Percentiles rank a stretch among this genome's conserved stretches.
Evolutionary conservation across 1,140 invertebrate species (phyloP).

Genomic region (Myzus persicae): DNA sequence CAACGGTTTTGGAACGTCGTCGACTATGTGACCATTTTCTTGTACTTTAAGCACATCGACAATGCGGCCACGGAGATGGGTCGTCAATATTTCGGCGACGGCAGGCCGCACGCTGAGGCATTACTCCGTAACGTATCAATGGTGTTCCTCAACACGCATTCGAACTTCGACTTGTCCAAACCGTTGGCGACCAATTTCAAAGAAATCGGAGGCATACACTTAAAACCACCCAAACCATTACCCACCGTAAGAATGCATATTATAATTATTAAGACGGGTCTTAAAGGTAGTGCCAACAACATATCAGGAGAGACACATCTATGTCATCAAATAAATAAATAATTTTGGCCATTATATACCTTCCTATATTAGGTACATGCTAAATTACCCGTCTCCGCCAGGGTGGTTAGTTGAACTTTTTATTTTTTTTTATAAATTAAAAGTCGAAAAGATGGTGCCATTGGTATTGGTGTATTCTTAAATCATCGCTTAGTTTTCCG

Average conservation of each 20-base stretch:
- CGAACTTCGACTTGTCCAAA: slow-evolving; percentile 66
- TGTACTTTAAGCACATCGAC: background rate
- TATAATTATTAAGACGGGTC: too few species aligned
- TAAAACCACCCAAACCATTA: slow-evolving; percentile 62
- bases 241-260: slow-evolving; percentile 62
- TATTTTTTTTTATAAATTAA: too few species aligned
- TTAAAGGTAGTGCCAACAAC: background rate
- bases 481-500: too few species aligned
- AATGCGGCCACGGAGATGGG: background rate
- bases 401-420: too few species aligned
- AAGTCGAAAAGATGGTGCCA: too few species aligned
- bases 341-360: too few species aligned
- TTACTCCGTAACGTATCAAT: slow-evolving; percentile 66
- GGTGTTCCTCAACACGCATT: slow-evolving; percentile 70
- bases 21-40: background rate
- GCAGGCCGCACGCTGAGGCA: slow-evolving; percentile 68
- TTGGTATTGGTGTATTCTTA: too few species aligned
- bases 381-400: too few species aligned
- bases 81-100: slow-evolving; percentile 67
- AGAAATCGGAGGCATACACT: slow-evolving; percentile 63
- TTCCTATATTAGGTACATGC: too few species aligned
- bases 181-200: slow-evolving; percentile 64
- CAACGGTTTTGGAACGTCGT: slow-evolving; percentile 30
- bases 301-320: too few species aligned
- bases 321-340: too few species aligned